A percentile compares a stretch with the other conserved stretches of the same genome.
phyloP scores from a whole-genome alignment of 2,797 vertebrate genomes.

The Meriones psammophilus region DNA sequence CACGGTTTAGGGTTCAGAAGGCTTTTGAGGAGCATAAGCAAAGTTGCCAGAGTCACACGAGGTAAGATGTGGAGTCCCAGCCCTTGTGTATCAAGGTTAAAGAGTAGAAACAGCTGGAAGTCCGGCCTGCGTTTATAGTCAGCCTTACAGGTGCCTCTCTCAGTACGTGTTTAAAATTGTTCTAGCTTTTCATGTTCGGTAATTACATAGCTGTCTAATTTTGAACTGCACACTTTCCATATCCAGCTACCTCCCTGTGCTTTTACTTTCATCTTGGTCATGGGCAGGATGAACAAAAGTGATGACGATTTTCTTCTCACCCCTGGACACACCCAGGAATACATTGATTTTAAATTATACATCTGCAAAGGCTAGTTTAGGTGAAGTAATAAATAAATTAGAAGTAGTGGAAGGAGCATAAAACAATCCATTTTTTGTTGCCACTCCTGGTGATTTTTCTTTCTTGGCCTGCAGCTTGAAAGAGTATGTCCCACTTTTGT shows the following conservation, averaged over 20 bases:
- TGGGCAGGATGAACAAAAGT: background rate
- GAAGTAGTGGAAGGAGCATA: constrained; percentile 56
- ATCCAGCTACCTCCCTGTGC: background rate
- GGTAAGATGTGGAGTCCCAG: background rate
- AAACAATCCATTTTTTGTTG: constrained; percentile 72
- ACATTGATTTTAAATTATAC: background rate
- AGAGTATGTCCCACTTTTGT: constrained; percentile 80
- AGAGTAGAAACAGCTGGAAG: background rate
- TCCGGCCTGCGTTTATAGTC: background rate
- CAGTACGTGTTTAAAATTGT: background rate
- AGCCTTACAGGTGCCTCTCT: background rate
- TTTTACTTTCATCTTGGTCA: background rate
- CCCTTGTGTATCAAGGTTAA: background rate
- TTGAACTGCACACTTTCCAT: background rate
- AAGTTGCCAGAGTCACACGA: background rate
- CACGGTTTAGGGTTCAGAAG: background rate
- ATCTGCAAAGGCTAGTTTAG: background rate
- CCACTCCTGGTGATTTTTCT: constrained; percentile 78
- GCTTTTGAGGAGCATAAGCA: background rate
- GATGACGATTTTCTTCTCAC: background rate
- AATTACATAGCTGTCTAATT: background rate
- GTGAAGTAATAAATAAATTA: constrained; percentile 65
- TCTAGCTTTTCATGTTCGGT: background rate
- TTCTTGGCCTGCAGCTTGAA: constrained; percentile 74
- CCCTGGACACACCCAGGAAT: fast-evolving